Evolutionary conservation across 23 tunicate species (phyloP).

Genomic region (Botrylloides violaceus): DNA sequence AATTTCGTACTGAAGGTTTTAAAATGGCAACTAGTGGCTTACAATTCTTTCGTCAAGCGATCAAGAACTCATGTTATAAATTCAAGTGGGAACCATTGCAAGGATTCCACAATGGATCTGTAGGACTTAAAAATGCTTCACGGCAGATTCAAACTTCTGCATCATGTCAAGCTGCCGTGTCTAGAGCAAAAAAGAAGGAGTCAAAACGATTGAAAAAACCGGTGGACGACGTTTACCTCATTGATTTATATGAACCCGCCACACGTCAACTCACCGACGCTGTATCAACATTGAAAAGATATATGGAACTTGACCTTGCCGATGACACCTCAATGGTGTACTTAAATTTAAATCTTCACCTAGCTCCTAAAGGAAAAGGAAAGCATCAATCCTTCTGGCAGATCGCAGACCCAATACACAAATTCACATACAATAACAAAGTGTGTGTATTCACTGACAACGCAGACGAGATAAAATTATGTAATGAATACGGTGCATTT

Average conservation of each 20-base stretch:
- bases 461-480: neutral
- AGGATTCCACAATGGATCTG: no score
- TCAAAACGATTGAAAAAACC: constrained; percentile 5
- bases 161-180: no score
- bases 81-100: no score
- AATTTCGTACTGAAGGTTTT: no score
- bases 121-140: no score
- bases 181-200: neutral
- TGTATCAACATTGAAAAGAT: constrained; percentile 14
- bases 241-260: constrained; percentile 12
- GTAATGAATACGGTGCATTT: constrained; percentile 3
- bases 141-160: no score
- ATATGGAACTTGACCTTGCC: constrained; percentile 16
- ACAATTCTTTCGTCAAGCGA: no score
- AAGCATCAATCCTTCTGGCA: neutral
- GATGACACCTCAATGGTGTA: neutral
- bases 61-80: no score
- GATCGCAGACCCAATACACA: constrained; percentile 1
- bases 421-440: constrained; percentile 5
- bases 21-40: no score
- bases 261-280: neutral
- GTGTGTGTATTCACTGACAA: constrained; percentile 22
- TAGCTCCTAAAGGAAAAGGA: constrained; percentile 5
- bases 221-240: constrained; percentile 18
- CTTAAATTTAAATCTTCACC: neutral